Base-by-base conservation (phyloP, 2,888 invertebrate genomes). In the Eupeodes luniger region DNA sequence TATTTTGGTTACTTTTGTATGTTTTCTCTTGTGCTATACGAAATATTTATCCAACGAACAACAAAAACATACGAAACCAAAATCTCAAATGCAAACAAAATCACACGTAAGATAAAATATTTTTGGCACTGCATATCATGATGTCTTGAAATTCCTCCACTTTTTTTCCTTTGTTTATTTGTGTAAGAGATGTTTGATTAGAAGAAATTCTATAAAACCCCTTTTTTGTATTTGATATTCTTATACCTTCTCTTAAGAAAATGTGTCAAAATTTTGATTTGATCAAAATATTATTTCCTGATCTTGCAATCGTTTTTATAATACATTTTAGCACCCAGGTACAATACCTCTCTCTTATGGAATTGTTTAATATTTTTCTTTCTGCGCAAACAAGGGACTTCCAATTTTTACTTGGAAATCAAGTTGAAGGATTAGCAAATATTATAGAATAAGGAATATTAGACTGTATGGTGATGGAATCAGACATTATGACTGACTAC, bases 341-440 rank as follows among this genome's bases (percentile, higher is more conserved):
- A 85, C 59, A 61, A 67, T 34, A 47, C 36, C 59, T 76, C 59
- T 76, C 27, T 27, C 27, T 27, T 27, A 27, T 34, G 14, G 27
- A 36, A 55, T 64, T 53, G 34, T 19, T 5, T 27, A 16, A 7
- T n/a, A 5, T 27, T 69, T 69, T 70, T 70, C 40, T 70, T 75
- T 66, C n/a, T 5, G 69, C 67, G 69, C 67, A 66, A 59, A 82
- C 70, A 82, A 82, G 40, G 44, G 78, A 36, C 53, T 19, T 19
- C 59, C 27, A 53, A 57, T 64, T 70, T 76, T 66, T 57, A 49
- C 55, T 74, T 57, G 19, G 75, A 85, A 88, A 85, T 88, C 88
- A 85, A 85, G 88, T 88, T 88, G 81, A 85, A 88, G 88, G 88
- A 88, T 88, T 88, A 88, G 88, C 88, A 88, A 88, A 88, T 85